A percentile compares a stretch with the other conserved stretches of the same genome.
Conservation (phyloP, 2,888 invertebrate genomes). For the Drosophila buzzatii region DNA sequence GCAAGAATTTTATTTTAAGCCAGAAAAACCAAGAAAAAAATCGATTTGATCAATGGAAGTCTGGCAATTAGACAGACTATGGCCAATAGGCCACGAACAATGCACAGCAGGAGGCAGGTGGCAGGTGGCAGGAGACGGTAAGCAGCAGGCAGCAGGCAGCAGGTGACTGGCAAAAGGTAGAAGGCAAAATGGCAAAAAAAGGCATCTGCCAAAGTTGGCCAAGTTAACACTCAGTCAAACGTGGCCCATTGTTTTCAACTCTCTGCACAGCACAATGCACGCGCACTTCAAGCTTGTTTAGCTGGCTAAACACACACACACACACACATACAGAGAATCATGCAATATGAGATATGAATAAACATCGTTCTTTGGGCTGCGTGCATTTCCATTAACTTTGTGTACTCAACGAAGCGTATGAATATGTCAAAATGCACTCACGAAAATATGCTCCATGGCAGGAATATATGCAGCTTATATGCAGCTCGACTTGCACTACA, state of each 20-base stretch:
- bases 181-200: slow-evolving; percentile 10
- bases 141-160: slow-evolving; percentile 1
- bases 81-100: slow-evolving; percentile 22
- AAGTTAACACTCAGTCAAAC: slow-evolving; percentile 38
- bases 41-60: slow-evolving; percentile 46
- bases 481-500: not conserved
- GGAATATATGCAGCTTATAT: slow-evolving; percentile 6
- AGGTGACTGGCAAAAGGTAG: slow-evolving; percentile 15
- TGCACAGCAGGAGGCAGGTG: slow-evolving; percentile 31
- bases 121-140: not conserved
- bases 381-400: slow-evolving; percentile 72
- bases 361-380: slow-evolving; percentile 41
- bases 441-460: slow-evolving; percentile 36
- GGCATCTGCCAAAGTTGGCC: slow-evolving; percentile 25
- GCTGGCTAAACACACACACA: slow-evolving; percentile 30
- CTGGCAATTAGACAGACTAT: slow-evolving; percentile 44
- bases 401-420: slow-evolving; percentile 67
- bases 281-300: slow-evolving; percentile 44
- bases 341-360: slow-evolving; percentile 38
- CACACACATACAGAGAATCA: not conserved
- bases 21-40: slow-evolving; percentile 22
- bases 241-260: slow-evolving; percentile 34
- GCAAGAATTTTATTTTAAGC: not conserved
- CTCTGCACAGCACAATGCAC: slow-evolving; percentile 25
- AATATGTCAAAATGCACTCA: slow-evolving; percentile 79